phyloP scores from a whole-genome alignment of 2,113 vertebrate genomes.

The Collichthys lucidus region DNA sequence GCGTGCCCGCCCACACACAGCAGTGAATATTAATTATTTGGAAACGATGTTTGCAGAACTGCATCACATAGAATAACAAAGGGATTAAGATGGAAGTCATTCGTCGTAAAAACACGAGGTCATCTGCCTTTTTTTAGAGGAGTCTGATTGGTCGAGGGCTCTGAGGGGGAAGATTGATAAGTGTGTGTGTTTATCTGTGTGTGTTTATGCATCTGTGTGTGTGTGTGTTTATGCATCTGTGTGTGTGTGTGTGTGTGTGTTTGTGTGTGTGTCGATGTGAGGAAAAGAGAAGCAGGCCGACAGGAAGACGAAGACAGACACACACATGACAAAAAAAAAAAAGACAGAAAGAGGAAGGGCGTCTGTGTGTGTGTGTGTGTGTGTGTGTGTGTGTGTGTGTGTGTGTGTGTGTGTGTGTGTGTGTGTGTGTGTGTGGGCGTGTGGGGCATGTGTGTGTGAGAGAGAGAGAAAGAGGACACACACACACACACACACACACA shows the following conservation, averaged over 20 bases:
- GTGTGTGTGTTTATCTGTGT: neutral
- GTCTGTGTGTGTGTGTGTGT: neutral
- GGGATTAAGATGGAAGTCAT: neutral
- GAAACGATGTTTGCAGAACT: too few relatives aligned
- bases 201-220: too few relatives aligned
- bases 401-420: constrained; percentile 6
- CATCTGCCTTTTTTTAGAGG: neutral
- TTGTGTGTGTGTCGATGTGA: neutral
- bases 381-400: constrained; percentile 4
- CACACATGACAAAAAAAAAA: constrained; percentile 4
- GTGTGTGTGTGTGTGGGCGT: constrained; percentile 8
- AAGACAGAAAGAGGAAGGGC: constrained; percentile 31
- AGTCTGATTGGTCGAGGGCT: neutral
- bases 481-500: neutral
- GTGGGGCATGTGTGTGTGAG: neutral
- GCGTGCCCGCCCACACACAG: too few relatives aligned
- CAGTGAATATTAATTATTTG: too few relatives aligned
- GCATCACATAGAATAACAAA: neutral
- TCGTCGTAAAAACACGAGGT: neutral
- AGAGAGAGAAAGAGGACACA: neutral
- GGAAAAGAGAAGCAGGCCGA: constrained; percentile 37
- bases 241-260: neutral
- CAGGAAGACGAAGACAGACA: constrained; percentile 17
- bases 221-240: constrained; percentile 14
- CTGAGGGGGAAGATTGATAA: neutral